phyloP scores from a whole-genome alignment of 1,140 invertebrate genomes.

The Hyles vespertilio region DNA sequence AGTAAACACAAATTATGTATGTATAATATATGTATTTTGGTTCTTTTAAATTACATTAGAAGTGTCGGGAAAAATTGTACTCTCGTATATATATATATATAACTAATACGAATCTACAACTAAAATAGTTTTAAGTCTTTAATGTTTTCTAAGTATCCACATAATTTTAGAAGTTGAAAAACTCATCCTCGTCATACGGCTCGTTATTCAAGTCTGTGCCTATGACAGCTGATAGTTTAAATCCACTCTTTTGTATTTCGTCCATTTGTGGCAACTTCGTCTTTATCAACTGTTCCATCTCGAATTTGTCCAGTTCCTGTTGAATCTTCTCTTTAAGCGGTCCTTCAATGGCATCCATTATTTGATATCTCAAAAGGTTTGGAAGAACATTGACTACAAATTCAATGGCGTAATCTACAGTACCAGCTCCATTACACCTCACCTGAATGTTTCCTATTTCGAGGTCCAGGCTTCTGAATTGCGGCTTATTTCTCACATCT shows the following conservation, averaged over 20 bases:
- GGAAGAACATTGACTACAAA: slow-evolving; percentile 86
- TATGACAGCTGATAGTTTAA: slow-evolving; percentile 61
- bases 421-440: slow-evolving; percentile 85
- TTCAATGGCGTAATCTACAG: slow-evolving; percentile 87
- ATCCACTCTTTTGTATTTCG: slow-evolving; percentile 69
- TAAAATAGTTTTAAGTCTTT: no score
- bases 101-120: no score
- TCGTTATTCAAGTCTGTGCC: slow-evolving; percentile 26
- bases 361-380: slow-evolving; percentile 88
- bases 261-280: slow-evolving; percentile 81
- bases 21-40: no score
- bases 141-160: no score
- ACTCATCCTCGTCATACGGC: slow-evolving; percentile 63
- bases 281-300: slow-evolving; percentile 84
- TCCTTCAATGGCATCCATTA: slow-evolving; percentile 87
- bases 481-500: slow-evolving; percentile 83
- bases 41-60: no score
- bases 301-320: slow-evolving; percentile 81
- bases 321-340: slow-evolving; percentile 82
- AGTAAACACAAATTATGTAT: no score
- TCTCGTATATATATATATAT: no score
- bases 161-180: slow-evolving; percentile 58
- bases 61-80: no score
- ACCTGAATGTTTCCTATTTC: slow-evolving; percentile 90
- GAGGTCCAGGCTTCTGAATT: slow-evolving; percentile 83